Conservation (phyloP, 2,113 vertebrate species). For the Elephantulus edwardii region DNA sequence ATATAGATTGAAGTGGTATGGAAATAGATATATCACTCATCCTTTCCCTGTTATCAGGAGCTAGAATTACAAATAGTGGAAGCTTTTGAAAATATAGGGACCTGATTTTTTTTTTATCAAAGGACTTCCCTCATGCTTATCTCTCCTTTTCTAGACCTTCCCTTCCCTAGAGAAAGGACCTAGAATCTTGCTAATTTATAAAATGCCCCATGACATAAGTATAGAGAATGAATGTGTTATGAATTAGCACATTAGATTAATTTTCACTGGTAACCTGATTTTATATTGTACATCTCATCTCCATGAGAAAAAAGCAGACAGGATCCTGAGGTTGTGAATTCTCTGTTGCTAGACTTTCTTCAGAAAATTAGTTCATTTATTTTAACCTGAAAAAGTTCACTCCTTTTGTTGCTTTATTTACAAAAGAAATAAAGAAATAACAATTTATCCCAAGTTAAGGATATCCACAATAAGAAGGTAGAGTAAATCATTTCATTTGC, state of each 20-base stretch:
- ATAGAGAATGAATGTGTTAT: slow-evolving; percentile 18
- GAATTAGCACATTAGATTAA: slow-evolving; percentile 73
- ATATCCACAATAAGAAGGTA: not conserved
- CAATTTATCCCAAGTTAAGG: not conserved
- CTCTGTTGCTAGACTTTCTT: not conserved
- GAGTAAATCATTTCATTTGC: no score
- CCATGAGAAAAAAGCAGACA: slow-evolving; percentile 4
- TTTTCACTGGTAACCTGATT: slow-evolving; percentile 72
- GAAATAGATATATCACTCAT: no score
- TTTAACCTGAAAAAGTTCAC: not conserved
- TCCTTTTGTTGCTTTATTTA: slow-evolving; percentile 11
- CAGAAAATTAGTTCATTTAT: not conserved
- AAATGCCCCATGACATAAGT: slow-evolving; percentile 59
- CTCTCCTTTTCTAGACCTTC: slow-evolving; percentile 66
- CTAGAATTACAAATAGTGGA: not conserved
- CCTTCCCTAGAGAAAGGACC: slow-evolving; percentile 69
- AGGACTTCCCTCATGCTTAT: slow-evolving; percentile 1
- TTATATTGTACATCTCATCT: slow-evolving; percentile 5
- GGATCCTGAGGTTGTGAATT: not conserved
- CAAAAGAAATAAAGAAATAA: not conserved
- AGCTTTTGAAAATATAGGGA: not conserved
- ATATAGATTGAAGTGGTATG: no score
- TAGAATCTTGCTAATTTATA: slow-evolving; percentile 69
- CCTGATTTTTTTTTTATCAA: slow-evolving; percentile 13
- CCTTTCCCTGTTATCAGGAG: not conserved